Evolutionary conservation across 2,113 vertebrate species (phyloP), one percentile per base, ranked within the genome.

Genomic region (Charadrius vociferus): DNA sequence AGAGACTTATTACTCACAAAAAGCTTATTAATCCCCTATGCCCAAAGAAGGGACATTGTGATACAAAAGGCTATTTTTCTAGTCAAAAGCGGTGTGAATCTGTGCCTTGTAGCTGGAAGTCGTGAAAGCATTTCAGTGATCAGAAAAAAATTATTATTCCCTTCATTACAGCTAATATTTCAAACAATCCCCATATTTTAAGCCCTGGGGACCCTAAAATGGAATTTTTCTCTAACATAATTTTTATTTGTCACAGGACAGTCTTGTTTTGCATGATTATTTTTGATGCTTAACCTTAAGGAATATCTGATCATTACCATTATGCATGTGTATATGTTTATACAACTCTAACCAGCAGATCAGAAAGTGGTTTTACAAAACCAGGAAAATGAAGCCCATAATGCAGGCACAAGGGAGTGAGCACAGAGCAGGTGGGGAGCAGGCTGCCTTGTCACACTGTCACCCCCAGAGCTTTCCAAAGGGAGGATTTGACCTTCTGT

Each of bases 1-100:
- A 95, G 77, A 95, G 72, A 90, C 24, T 91, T 65, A 74, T 61
- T 73, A 66, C 39, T 91, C 77, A 83, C 83, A 73, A 85, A 96
- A 96, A 43, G 11, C 50, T 93, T 73, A 87, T 36, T 87, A 96
- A 91, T 88, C 16, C 12, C n/a, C 15, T 80, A 14, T 89, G 72
- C 61, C 36, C 61, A 49, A 88, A 56, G 36, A 93, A 96, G 22
- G 19, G 83, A 67, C 50, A 41, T 19, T 3, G 1, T 32, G 36
- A 83, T 59, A 7, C 59, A 94, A 58, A 93, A 90, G 15, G 32
- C 17, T 81, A 22, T 90, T 86, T 92, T 95, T 65, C 73, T 78
- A 78, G 78, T 37, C n/a, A 74, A 45, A 88, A 93, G 4, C 20
- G 1, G 32, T 78, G 29, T 80, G 55, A 92, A 71, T 63, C 56